Evolutionary conservation across 2,888 invertebrate genomes (phyloP).

Genomic region (Chaetogeoica ovagalla): DNA sequence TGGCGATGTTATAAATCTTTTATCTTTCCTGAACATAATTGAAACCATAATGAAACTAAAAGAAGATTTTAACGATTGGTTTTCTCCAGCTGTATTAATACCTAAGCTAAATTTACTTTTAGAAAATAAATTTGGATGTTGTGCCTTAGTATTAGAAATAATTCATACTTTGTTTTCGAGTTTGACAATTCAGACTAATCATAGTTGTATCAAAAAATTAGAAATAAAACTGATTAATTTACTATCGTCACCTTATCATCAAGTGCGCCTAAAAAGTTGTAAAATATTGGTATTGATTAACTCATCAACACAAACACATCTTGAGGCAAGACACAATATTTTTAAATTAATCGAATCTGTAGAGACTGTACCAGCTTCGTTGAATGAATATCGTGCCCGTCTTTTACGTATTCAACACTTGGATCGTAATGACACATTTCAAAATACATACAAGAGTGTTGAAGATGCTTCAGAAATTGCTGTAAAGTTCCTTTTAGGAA

Average conservation of each 20-base stretch:
- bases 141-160: conserved; percentile 43
- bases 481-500: conserved; percentile 78
- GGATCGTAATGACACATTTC: conserved; percentile 59
- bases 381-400: conserved; percentile 77
- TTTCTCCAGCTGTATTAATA: conserved; percentile 9
- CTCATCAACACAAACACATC: conserved; percentile 2
- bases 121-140: conserved; percentile 43
- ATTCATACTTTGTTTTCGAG: conserved; percentile 32
- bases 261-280: conserved; percentile 41
- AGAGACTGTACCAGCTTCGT: conserved; percentile 31
- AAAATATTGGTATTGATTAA: conserved; percentile 45
- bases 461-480: conserved; percentile 62
- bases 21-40: conserved; percentile 22
- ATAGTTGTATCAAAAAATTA: conserved; percentile 32
- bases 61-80: conserved; percentile 33
- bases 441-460: conserved; percentile 15
- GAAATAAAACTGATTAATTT: conserved; percentile 49
- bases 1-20: conserved; percentile 26
- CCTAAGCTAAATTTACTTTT: conserved; percentile 28
- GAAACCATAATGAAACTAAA: conserved; percentile 38
- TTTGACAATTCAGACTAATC: conserved; percentile 17
- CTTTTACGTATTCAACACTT: conserved; percentile 75
- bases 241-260: conserved; percentile 54
- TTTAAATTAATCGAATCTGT: conserved; percentile 45
- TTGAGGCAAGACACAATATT: conserved; percentile 15